Evolutionary conservation across 2,888 invertebrate genomes (phyloP), one percentile per base, ranked within the genome.

Genomic region (Polia nebulosa): DNA sequence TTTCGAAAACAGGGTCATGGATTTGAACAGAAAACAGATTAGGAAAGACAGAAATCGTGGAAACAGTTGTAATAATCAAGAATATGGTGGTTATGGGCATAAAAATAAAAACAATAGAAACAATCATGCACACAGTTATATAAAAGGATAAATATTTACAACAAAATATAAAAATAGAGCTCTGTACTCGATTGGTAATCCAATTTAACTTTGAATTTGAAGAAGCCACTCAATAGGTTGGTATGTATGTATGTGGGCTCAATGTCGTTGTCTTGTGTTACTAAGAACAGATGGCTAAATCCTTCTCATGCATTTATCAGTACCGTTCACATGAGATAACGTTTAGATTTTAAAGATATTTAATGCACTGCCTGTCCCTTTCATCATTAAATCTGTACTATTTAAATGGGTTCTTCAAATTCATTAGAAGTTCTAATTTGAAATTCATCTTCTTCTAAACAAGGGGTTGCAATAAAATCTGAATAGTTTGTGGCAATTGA

Each of bases 51-150:
- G 67, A 76, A 79, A 72, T 80, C 79, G 68, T 78, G 73, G 69
- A 72, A 76, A 81, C 45, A 81, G 76, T 83, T 80, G 79, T 78
- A 79, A 79, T 84, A 76, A 79, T 86, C 88, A 88, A 85, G 87
- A 92, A 92, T 92, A 92, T 91, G 90, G 92, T 92, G 91, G 92
- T 93, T 92, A 92, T 84, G 91, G 91, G 90, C 92, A 72, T 84
- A 79, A 88, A 84, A 88, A 86, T 85, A 86, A 86, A 85, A 85
- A 88, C 87, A 85, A 81, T 87, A 84, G 87, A 85, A 89, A 90
- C 91, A 90, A 87, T 88, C 92, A 91, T 92, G 92, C 91, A 92
- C 88, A 89, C 83, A 84, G 80, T 84, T 78, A 80, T 69, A 69
- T 76, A 82, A 79, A 76, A 72, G 27, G 32, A 63, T 72, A 71